These are phyloP conservation scores for Dipodomys merriami DNA, from an alignment of 2,113 vertebrate species.

Conservation along the genomic window DNA sequence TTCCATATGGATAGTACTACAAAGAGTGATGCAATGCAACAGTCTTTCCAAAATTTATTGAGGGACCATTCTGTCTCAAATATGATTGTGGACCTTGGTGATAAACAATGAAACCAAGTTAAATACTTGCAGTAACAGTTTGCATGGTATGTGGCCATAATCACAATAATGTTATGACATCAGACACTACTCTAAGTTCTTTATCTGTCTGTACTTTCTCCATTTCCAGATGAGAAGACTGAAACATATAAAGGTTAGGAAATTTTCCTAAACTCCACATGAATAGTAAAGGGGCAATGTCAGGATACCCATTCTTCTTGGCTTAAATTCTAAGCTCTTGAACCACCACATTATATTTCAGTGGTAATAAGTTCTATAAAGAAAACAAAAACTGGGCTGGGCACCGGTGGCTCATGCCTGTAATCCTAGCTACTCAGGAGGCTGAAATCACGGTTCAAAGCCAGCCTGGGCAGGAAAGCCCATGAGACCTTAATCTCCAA, in stretches of 20 bases:
- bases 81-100: background rate
- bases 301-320: background rate
- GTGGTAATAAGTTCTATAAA: background rate
- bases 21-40: background rate
- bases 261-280: background rate
- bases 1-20: background rate
- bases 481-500: too few relatives aligned
- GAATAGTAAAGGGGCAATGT: background rate
- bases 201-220: too few relatives aligned
- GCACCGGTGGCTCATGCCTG: too few relatives aligned
- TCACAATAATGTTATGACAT: background rate
- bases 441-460: too few relatives aligned
- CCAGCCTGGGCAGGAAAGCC: too few relatives aligned
- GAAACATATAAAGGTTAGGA: background rate
- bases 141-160: background rate
- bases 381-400: too few relatives aligned
- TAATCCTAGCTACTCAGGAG: too few relatives aligned
- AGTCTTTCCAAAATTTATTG: background rate
- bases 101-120: background rate
- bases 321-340: background rate
- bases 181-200: background rate
- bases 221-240: conserved; percentile 29
- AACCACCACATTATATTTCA: background rate
- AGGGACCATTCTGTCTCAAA: background rate
- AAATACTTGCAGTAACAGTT: background rate